Base-by-base conservation (phyloP, 2,797 vertebrate species). In the Euthynnus affinis region DNA sequence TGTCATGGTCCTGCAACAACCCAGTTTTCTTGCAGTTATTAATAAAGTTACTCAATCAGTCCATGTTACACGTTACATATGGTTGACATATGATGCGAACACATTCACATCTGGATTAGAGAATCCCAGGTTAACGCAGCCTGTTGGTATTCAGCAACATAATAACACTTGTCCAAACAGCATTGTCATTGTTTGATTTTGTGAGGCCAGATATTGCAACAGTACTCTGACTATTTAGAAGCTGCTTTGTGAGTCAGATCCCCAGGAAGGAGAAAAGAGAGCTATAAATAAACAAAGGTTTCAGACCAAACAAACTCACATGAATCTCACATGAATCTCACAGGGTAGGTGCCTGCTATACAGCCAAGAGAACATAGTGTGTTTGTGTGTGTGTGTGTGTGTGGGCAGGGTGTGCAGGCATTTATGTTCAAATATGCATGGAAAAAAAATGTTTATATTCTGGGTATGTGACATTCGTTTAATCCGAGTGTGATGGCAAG, bases 261-360 rank as follows among this genome's bases (percentile, higher is more conserved):
- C 63, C 37, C 64, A 53, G 73, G 83, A 82, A 58, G 42, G 42
- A 81, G 27, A 68, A 68, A 61, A 73, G 10, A 73, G 12, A 42
- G 22, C 51, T 81, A 83, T 76, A 87, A 88, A 91, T 83, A 87
- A 80, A 69, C 56, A 69, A 68, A 70, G 46, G 63, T 75, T 84
- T 87, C 48, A 82, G 20, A 80, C 66, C 61, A 49, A 77, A 88
- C 79, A 72, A 17, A 49, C 81, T 84, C 82, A 83, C 81, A 72
- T 84, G 80, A 66, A 83, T 61, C 88, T 87, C 80, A 73, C 53
- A 58, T 65, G 37, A 74, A 74, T 57, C 63, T 73, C 80, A 83
- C 74, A 76, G 70, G 77, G 81, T 29, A n/a, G 72, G 9, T 62
- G 77, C 27, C 71, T 46, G 76, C 57, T 62, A 8, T 65, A 68